Evolutionary conservation across 2,888 invertebrate genomes (phyloP), one percentile per base, ranked within the genome.

Genomic region (Ophioninae sp.): DNA sequence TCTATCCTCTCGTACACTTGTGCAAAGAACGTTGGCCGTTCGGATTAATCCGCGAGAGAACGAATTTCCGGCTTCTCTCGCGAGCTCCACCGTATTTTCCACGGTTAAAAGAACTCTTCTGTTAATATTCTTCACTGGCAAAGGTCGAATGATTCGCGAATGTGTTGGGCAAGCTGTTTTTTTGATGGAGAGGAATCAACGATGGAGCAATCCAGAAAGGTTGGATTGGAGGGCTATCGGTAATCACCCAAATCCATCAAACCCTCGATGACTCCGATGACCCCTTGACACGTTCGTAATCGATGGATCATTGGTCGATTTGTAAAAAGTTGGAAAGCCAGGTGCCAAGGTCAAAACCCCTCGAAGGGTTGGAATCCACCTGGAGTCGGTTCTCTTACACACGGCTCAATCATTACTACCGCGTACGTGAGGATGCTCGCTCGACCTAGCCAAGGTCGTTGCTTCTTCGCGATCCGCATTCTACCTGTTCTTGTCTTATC

Each of bases 401-500:
- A 91, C 88, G 86, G 90, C 89, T 91, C 90, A 90, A 91, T 92
- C 90, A 90, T 87, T 88, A 88, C 87, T 88, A 87, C 86, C 87
- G 87, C 87, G 87, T 90, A 88, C 89, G 88, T 88, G 88, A 88
- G 87, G 88, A 87, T 86, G 88, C 87, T 89, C 88, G 89, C 88
- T 90, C 91, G 92, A 91, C 92, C 92, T 92, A 91, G 90, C 90
- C 92, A 92, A 92, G 92, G 92, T 91, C 92, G 86, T 85, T 85
- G 88, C 88, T 88, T 44, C 64, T 76, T 68, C 68, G 71, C 81
- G 76, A 87, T 88, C 87, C 88, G 90, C 92, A 92, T 92, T 92
- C 92, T 91, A 91, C 92, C 86, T 90, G 91, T 92, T 92, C 91
- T 92, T 92, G 89, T 87, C 86, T 90, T 90, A 90, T 90, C 89